Evolutionary conservation across 2,113 vertebrate genomes (phyloP).

Genomic region (Piaya cayana): DNA sequence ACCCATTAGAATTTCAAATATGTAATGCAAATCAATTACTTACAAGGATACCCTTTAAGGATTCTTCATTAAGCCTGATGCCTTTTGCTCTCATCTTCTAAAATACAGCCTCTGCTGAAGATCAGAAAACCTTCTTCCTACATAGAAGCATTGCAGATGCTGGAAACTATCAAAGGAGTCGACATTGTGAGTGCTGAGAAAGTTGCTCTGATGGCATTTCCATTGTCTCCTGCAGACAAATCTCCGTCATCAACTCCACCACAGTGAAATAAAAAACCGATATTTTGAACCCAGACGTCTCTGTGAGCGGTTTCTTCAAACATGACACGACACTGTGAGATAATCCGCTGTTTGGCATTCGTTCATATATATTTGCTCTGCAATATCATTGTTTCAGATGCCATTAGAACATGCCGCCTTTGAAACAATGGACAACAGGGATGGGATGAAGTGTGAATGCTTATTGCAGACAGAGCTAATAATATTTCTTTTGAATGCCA

Average conservation of each 20-base stretch:
- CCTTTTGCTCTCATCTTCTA: conserved; percentile 41
- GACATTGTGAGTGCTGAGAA: neutral
- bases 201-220: neutral
- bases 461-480: conserved; percentile 62
- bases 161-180: conserved; percentile 18
- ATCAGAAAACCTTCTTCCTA: conserved; percentile 56
- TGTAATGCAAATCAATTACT: conserved; percentile 25
- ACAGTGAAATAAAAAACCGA: conserved; percentile 33
- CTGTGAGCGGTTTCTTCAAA: conserved; percentile 38
- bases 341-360: conserved; percentile 48
- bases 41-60: conserved; percentile 49
- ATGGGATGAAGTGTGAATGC: conserved; percentile 51
- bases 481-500: conserved; percentile 61
- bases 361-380: conserved; percentile 58
- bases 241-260: conserved; percentile 56
- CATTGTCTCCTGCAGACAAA: conserved; percentile 62
- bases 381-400: conserved; percentile 67
- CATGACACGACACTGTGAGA: neutral
- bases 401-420: conserved; percentile 45
- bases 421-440: conserved; percentile 63
- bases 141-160: conserved; percentile 9
- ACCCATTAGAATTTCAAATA: conserved; percentile 15
- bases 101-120: neutral
- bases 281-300: neutral
- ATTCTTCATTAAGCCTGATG: conserved; percentile 30